phyloP scores from a whole-genome alignment of 2,888 invertebrate species.

The Rhabditophanes sp. region DNA sequence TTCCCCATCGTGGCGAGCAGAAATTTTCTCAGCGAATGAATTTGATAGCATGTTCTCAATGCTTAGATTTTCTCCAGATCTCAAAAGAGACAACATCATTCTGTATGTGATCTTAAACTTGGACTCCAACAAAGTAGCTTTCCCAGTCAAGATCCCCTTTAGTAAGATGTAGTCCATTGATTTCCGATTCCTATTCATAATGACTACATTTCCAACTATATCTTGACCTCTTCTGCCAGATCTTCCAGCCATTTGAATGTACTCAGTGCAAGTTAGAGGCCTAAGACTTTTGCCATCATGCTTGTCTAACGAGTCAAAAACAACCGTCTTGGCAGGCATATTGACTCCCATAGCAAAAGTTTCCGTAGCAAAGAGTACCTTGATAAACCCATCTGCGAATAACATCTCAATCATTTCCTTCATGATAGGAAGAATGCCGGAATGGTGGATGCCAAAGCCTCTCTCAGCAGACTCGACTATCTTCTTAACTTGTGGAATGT shows the following conservation, averaged over 20 bases:
- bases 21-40: conserved; percentile 60
- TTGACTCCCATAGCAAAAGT: conserved; percentile 99
- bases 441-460: conserved; percentile 93
- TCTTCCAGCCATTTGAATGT: conserved; percentile 94
- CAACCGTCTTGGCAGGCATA: conserved; percentile 94
- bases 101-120: conserved; percentile 89
- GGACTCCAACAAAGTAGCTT: conserved; percentile 68
- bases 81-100: conserved; percentile 71
- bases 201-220: conserved; percentile 79
- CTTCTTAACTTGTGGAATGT: conserved; percentile 70
- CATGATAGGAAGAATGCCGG: conserved; percentile 88
- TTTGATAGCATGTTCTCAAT: conserved; percentile 84
- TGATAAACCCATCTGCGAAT: conserved; percentile 79
- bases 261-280: conserved; percentile 71
- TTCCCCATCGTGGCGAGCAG: too few species aligned
- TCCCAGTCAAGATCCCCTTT: too few species aligned
- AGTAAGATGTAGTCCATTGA: conserved; percentile 60
- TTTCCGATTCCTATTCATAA: conserved; percentile 55
- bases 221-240: conserved; percentile 87
- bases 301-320: conserved; percentile 78
- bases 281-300: conserved; percentile 67
- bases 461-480: too few species aligned
- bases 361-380: conserved; percentile 85
- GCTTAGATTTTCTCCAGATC: conserved; percentile 60
- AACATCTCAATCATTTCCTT: conserved; percentile 96